Evolutionary conservation across 2,888 invertebrate species (phyloP).

Genomic region (Pristionchus japonicus): DNA sequence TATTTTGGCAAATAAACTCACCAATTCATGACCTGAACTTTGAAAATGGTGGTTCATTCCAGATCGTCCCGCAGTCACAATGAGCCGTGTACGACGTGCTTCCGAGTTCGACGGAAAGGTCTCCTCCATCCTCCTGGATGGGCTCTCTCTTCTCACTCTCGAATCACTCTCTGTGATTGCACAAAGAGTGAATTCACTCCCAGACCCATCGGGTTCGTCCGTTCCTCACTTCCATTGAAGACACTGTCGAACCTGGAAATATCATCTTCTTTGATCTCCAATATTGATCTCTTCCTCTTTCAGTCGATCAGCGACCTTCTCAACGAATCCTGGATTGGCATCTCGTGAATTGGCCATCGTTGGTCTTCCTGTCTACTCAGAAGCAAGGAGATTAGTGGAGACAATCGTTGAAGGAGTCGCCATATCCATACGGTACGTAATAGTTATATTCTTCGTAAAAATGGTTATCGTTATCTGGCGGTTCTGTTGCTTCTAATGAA

Average conservation of each 20-base stretch:
- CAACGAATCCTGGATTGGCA: conserved; percentile 53
- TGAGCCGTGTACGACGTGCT: conserved; percentile 67
- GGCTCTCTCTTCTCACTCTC: conserved; percentile 36
- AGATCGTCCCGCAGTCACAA: conserved; percentile 43
- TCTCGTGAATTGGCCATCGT: conserved; percentile 70
- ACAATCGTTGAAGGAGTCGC: conserved; percentile 73
- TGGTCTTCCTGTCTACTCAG: conserved; percentile 71
- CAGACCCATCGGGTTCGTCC: background rate
- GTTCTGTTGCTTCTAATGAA: no score
- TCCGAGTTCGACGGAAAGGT: conserved; percentile 58
- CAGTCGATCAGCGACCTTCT: conserved; percentile 21
- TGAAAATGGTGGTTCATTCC: background rate
- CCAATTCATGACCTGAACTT: background rate
- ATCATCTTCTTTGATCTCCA: no score
- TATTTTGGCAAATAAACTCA: background rate
- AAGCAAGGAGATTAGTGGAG: conserved; percentile 70
- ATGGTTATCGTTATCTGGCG: no score
- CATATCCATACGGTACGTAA: conserved; percentile 47
- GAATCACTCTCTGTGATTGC: conserved; percentile 50
- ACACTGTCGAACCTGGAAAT: background rate
- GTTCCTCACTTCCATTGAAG: background rate
- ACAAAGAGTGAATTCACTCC: conserved; percentile 49
- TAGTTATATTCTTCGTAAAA: background rate
- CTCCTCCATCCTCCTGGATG: conserved; percentile 48
- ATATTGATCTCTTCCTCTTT: background rate